Conservation (phyloP, 2,888 invertebrate species). For the Acleris holmiana region DNA sequence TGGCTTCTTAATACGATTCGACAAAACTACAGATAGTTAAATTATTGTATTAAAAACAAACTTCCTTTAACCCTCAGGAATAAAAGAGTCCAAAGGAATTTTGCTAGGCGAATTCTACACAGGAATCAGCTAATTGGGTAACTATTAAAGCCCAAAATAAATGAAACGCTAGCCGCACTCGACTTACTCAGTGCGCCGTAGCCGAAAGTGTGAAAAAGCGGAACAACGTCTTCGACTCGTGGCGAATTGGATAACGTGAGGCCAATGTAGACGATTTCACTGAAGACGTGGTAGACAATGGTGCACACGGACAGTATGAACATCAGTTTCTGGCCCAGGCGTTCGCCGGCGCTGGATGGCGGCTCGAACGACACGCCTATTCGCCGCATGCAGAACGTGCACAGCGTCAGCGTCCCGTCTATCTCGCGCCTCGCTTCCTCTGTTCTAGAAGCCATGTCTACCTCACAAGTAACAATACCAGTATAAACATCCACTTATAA, state of each 20-base stretch:
- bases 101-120: too few relatives aligned
- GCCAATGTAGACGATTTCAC: conserved; percentile 70
- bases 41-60: too few relatives aligned
- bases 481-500: neutral
- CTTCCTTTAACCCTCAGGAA: too few relatives aligned
- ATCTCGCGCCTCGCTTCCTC: conserved; percentile 68
- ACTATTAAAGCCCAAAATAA: too few relatives aligned
- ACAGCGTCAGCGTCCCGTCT: conserved; percentile 61
- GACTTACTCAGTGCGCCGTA: conserved; percentile 75
- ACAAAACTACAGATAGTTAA: too few relatives aligned
- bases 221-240: conserved; percentile 75
- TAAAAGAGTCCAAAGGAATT: too few relatives aligned
- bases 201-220: conserved; percentile 76
- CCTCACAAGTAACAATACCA: conserved; percentile 3
- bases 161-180: conserved; percentile 4
- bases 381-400: conserved; percentile 65
- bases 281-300: conserved; percentile 73
- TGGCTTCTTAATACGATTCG: too few relatives aligned
- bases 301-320: conserved; percentile 59
- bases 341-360: conserved; percentile 50
- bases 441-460: conserved; percentile 45
- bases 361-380: conserved; percentile 68
- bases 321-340: conserved; percentile 61
- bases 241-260: conserved; percentile 72
- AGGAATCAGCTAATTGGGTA: too few relatives aligned